Base-by-base conservation (phyloP, 1,140 invertebrate species). In the Calephelis virginiensis region DNA sequence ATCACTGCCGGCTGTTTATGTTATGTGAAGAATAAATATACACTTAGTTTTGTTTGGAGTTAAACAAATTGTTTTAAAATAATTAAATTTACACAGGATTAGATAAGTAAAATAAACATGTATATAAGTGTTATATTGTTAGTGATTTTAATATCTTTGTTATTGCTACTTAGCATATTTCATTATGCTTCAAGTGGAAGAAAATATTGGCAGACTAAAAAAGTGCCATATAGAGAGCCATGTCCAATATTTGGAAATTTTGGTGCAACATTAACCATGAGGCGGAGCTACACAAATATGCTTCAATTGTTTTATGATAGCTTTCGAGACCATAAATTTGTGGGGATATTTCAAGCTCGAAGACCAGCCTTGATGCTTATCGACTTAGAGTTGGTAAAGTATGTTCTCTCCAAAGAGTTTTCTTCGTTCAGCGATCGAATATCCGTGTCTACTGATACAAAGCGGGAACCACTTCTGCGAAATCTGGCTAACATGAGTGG, bases 391-490 rank as follows among this genome's bases (percentile, higher is more conserved):
- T 74, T 93, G 9, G 81, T 91, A 2, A 92, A 92, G 76, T 78
- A 70, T 56, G 77, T 93, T 38, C 73, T 92, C 14, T 85, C 92
- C 1, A 92, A 82, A 64, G 91, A 93, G 64, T 92, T 92, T 67
- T 63, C 78, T 11, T 68, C 75, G 71, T 92, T 92, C 64, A 85
- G 83, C 67, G 90, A 92, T 70, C 78, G 92, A 7, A 75, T 90
- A 61, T 83, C 86, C 4, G 84, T 91, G 13, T 77, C 78, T 6
- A 86, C 83, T 5, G 90, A 92, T 66, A 89, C 89, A 11, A 77
- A 81, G 65, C 73, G 84, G 46, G 89, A 92, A 61, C 90, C 90
- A 6, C 71, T 92, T 28, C 78, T 90, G 13, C 80, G 84, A 13
- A 90, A 91, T 73, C 68, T 92, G 66, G 81, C 84, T 1, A 90